Evolutionary conservation across 2,113 vertebrate species (phyloP), one percentile per base, ranked within the genome.

Genomic region (Rhinogobius similis): DNA sequence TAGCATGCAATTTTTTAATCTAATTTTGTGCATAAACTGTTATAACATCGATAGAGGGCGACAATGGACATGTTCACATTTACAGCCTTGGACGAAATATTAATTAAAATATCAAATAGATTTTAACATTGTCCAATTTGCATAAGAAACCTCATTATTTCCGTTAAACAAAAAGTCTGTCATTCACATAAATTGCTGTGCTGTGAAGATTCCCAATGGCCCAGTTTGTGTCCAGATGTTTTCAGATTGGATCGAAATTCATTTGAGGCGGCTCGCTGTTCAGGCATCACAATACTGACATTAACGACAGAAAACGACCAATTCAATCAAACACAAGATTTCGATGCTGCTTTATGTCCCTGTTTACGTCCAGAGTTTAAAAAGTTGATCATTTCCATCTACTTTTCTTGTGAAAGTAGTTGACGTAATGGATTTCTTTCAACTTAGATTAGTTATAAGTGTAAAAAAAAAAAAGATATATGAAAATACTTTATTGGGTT

Each of bases 1-100:
- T 32, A 16, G 14, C 73, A 81, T 83, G 75, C 80, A 72, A 62
- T 0, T 1, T n/a, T 29, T 61, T 61, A n/a, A n/a, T 5, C n/a
- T 0, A 18, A 55, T 66, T 62, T 32, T 29, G 69, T 64, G 70
- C 21, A 39, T 29, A 24, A 73, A 9, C 63, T 20, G 56, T 7
- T 2, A 7, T 11, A 11, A 70, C 41, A 38, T 24, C 50, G 9
- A 65, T 39, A 24, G 0, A n/a, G 20, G 21, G 18, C 48, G 7
- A 20, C 23, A 23, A 9, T 24, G 50, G 56, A 21, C 27, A 11
- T n/a, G n/a, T 70, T 81, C 64, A 76, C 64, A 70, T 38, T 44
- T 43, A 41, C 66, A 61, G 38, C 56, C 36, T 9, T 24, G 39
- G 66, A 58, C 64, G 16, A 43, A 20, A n/a, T 24, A 72, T 3